These are phyloP conservation scores for Phyllotreta striolata DNA, from an alignment of 2,888 invertebrate species.

Conservation along the genomic window DNA sequence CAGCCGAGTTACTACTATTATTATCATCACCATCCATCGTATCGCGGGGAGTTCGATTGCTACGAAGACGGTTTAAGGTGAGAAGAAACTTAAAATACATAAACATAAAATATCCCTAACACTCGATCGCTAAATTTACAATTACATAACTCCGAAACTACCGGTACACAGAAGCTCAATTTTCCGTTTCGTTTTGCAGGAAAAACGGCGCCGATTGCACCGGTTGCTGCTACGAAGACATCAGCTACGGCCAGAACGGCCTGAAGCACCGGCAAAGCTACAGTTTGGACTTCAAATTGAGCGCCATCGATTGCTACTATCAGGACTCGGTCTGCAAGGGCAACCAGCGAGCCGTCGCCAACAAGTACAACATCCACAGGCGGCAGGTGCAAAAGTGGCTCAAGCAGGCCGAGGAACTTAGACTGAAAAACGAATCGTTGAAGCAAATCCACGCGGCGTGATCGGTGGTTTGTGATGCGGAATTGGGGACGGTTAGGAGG, in stretches of 20 bases:
- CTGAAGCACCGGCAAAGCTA: slow-evolving; percentile 60
- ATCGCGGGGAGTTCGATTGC: slow-evolving; percentile 35
- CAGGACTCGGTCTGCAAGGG: slow-evolving; percentile 63
- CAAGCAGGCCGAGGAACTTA: slow-evolving; percentile 62
- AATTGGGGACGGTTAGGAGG: not conserved
- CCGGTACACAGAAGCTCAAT: too few relatives aligned
- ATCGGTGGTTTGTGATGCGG: slow-evolving; percentile 39
- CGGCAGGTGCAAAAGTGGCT: slow-evolving; percentile 67
- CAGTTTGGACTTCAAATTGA: slow-evolving; percentile 65
- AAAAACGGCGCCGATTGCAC: slow-evolving; percentile 38
- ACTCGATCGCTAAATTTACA: too few relatives aligned
- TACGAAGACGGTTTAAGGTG: too few relatives aligned
- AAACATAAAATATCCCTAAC: too few relatives aligned
- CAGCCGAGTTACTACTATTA: slow-evolving; percentile 59
- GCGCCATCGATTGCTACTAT: slow-evolving; percentile 65
- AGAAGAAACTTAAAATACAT: too few relatives aligned
- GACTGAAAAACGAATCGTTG: slow-evolving; percentile 54
- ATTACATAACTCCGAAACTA: too few relatives aligned
- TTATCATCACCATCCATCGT: slow-evolving; percentile 60
- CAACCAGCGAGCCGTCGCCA: slow-evolving; percentile 62
- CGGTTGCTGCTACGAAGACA: slow-evolving; percentile 47
- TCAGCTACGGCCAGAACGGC: slow-evolving; percentile 37
- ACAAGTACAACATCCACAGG: slow-evolving; percentile 62
- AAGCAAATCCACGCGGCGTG: slow-evolving; percentile 54
- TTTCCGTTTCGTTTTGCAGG: too few relatives aligned